Evolutionary conservation across 2,113 vertebrate species (phyloP).

Genomic region (Heptranchias perlo): DNA sequence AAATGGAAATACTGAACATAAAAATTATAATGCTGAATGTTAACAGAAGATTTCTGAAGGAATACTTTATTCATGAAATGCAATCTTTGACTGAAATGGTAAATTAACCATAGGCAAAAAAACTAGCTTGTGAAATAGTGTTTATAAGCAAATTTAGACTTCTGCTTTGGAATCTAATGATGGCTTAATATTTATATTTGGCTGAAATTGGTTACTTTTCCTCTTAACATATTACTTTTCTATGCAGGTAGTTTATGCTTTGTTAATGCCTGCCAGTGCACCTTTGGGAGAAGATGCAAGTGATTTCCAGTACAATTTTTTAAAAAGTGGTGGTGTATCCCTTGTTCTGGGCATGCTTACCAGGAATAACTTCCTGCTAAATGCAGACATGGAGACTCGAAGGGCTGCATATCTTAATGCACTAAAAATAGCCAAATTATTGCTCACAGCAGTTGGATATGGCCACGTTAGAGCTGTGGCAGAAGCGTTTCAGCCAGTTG

Average conservation of each 20-base stretch:
- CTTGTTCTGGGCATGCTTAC: slow-evolving; percentile 97
- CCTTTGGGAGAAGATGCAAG: slow-evolving; percentile 93
- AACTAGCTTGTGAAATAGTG: not conserved
- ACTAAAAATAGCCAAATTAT: slow-evolving; percentile 93
- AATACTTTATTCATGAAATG: not conserved
- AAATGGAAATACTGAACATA: not conserved
- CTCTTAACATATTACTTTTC: slow-evolving; percentile 35
- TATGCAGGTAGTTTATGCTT: slow-evolving; percentile 89
- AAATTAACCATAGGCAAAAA: not conserved
- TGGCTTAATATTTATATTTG: not conserved
- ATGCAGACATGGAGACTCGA: slow-evolving; percentile 96
- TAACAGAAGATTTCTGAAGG: not conserved
- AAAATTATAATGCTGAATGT: not conserved
- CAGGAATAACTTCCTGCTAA: slow-evolving; percentile 97
- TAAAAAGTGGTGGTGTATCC: slow-evolving; percentile 92
- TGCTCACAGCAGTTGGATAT: slow-evolving; percentile 93
- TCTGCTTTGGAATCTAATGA: not conserved
- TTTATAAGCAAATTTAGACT: not conserved
- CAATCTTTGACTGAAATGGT: not conserved
- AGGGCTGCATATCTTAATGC: slow-evolving; percentile 95
- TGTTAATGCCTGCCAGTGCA: slow-evolving; percentile 97
- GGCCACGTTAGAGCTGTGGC: slow-evolving; percentile 93
- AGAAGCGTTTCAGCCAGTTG: slow-evolving; percentile 89
- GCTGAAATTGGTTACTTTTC: not conserved
- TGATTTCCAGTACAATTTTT: slow-evolving; percentile 96